Percentiles rank a stretch among this genome's conserved stretches.
Conservation (phyloP, 2,888 invertebrate species). For the Nasonovia ribisnigri region DNA sequence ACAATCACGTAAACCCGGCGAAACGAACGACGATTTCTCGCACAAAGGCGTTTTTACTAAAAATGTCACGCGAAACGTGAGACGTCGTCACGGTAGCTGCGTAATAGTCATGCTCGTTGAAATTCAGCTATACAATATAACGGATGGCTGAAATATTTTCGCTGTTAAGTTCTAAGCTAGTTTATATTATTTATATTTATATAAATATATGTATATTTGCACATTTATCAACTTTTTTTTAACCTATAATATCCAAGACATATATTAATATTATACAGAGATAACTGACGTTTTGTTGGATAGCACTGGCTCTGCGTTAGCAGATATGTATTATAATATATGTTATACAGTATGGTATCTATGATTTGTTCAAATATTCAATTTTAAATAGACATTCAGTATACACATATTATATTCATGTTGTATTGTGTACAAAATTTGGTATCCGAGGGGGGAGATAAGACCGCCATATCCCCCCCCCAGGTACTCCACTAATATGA, state of each 20-base stretch:
- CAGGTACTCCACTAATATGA: too few species aligned
- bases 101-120: not conserved
- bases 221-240: not conserved
- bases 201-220: not conserved
- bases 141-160: not conserved
- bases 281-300: conserved; percentile 10
- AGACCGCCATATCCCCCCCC: too few species aligned
- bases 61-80: not conserved
- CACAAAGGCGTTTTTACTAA: not conserved
- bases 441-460: too few species aligned
- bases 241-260: not conserved
- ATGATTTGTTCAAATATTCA: too few species aligned
- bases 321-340: too few species aligned
- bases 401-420: too few species aligned
- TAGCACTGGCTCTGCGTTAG: not conserved
- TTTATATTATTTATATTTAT: conserved; percentile 8
- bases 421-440: too few species aligned
- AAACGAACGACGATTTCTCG: not conserved
- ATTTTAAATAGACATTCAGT: too few species aligned
- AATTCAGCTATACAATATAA: not conserved
- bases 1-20: not conserved
- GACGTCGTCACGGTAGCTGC: not conserved
- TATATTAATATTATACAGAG: not conserved
- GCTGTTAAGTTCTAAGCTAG: not conserved
- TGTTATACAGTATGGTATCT: too few species aligned